Evolutionary conservation across 2,797 vertebrate genomes (phyloP).

Genomic region (Selene dorsalis): DNA sequence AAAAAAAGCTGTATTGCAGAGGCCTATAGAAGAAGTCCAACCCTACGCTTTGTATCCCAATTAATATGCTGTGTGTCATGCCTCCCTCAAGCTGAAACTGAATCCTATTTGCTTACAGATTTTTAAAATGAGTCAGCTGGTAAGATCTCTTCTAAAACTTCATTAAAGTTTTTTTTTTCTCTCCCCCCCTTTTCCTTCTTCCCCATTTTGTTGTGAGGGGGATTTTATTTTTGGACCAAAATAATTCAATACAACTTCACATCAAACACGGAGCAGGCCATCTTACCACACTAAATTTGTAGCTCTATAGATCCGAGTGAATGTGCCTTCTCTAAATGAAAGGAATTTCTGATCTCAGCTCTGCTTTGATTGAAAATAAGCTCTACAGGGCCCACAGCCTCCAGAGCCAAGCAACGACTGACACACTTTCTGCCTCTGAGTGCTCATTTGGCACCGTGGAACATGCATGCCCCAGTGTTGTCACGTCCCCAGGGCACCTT

Average conservation of each 20-base stretch:
- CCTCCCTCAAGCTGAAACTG: not conserved
- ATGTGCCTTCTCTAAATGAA: conserved; percentile 58
- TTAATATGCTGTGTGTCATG: not conserved
- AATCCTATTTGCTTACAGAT: not conserved
- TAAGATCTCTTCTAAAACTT: not conserved
- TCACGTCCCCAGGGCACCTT: conserved; percentile 35
- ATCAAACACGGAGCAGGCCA: conserved; percentile 39
- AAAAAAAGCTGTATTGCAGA: not conserved
- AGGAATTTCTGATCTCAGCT: conserved; percentile 60
- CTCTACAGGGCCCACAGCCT: conserved; percentile 47
- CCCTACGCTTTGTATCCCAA: not conserved
- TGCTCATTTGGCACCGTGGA: conserved; percentile 65
- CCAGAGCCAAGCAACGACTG: conserved; percentile 41
- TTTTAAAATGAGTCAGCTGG: not conserved
- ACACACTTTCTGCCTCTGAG: conserved; percentile 62
- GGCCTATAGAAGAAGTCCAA: not conserved
- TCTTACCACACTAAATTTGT: conserved; percentile 35
- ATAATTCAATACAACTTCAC: conserved; percentile 31
- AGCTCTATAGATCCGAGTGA: conserved; percentile 34
- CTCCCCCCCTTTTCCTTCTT: no score
- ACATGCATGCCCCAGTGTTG: conserved; percentile 55
- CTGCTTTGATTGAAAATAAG: conserved; percentile 67
- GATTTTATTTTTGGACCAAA: conserved; percentile 37
- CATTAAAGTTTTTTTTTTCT: not conserved
- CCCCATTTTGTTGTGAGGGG: not conserved